phyloP scores from a whole-genome alignment of 1,140 invertebrate species.

The Lutraria rhynchaena region DNA sequence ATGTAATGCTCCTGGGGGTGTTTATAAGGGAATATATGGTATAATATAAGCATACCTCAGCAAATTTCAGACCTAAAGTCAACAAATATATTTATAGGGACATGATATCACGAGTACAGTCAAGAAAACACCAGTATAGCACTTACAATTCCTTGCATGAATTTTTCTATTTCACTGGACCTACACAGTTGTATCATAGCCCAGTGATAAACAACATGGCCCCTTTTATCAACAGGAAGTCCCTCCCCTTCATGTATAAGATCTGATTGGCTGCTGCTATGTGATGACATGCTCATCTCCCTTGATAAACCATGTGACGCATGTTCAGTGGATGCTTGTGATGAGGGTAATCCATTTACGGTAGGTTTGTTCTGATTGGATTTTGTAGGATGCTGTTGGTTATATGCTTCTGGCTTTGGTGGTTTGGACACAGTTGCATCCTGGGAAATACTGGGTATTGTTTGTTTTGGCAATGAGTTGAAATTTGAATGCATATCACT shows the following conservation, averaged over 20 bases:
- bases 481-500: constrained; percentile 5
- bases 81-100: too few species aligned
- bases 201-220: constrained; percentile 76
- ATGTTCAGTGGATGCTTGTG: constrained; percentile 30
- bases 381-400: not conserved
- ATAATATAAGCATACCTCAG: too few species aligned
- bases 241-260: constrained; percentile 27
- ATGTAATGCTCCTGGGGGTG: too few species aligned
- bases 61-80: too few species aligned
- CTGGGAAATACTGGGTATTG: not conserved
- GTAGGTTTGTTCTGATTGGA: constrained; percentile 8
- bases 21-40: too few species aligned
- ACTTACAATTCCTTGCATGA: constrained; percentile 77
- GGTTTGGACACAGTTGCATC: not conserved
- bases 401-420: not conserved
- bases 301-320: constrained; percentile 10
- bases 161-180: constrained; percentile 71
- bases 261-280: constrained; percentile 65
- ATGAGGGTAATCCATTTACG: constrained; percentile 19
- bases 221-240: constrained; percentile 60
- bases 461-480: not conserved
- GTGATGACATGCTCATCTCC: constrained; percentile 60
- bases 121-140: too few species aligned
- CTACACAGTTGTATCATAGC: constrained; percentile 73
- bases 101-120: too few species aligned